Conservation (phyloP, 2,888 invertebrate species). For the Brenthis daphne region DNA sequence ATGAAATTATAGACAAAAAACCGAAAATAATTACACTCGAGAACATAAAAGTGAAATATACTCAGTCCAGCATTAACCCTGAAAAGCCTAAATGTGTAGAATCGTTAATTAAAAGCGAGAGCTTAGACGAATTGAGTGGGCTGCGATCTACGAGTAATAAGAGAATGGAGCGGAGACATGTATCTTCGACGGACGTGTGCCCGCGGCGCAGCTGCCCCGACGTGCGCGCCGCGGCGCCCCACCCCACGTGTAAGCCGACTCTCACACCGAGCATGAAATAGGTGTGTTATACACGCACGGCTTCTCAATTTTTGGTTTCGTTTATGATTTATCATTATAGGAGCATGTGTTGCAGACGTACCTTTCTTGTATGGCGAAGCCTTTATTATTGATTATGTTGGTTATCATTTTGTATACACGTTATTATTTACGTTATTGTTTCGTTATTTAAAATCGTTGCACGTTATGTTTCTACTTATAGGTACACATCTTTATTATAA, state of each 20-base stretch:
- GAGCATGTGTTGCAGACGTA: constrained; percentile 26
- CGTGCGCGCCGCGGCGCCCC: constrained; percentile 38
- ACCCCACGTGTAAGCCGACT: constrained; percentile 62
- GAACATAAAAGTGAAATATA: constrained; percentile 65
- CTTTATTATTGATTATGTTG: constrained; percentile 2
- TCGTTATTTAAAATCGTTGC: constrained; percentile 3
- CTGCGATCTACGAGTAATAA: constrained; percentile 48
- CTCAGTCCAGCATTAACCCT: constrained; percentile 57
- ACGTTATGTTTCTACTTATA: neutral
- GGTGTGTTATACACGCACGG: constrained; percentile 69
- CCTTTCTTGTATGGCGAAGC: constrained; percentile 14
- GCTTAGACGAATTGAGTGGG: constrained; percentile 54
- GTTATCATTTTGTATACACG: constrained; percentile 8
- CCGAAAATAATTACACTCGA: constrained; percentile 75
- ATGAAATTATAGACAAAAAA: constrained; percentile 77
- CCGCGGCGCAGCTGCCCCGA: constrained; percentile 58
- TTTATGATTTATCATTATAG: constrained; percentile 36
- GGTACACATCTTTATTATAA: neutral
- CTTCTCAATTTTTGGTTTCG: constrained; percentile 44
- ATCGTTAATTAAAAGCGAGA: constrained; percentile 51
- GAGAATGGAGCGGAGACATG: constrained; percentile 44
- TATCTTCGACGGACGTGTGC: constrained; percentile 23
- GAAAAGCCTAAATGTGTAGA: constrained; percentile 53
- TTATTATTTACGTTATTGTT: neutral
- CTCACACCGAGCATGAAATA: constrained; percentile 70